Percentiles rank a stretch among this genome's conserved stretches.
Conservation (phyloP, 2,888 invertebrate genomes). For the Oeneis ivallda region DNA sequence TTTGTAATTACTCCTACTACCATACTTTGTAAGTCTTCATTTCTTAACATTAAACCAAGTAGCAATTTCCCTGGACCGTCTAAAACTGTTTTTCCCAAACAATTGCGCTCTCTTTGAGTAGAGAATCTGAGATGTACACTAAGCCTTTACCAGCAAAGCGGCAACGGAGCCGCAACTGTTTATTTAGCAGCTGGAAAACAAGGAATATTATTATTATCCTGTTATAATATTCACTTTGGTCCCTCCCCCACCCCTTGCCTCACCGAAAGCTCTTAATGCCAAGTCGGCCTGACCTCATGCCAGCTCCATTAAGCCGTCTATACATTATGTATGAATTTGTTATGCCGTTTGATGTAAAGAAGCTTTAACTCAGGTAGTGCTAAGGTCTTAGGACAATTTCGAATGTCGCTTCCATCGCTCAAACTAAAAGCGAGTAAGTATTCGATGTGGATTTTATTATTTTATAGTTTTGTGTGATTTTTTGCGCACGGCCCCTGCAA, state of each 20-base stretch:
- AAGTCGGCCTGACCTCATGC: constrained; percentile 78
- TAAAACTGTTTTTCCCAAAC: constrained; percentile 26
- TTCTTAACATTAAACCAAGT: constrained; percentile 1
- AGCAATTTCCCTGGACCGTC: constrained; percentile 6
- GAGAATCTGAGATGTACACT: constrained; percentile 38
- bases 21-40: not conserved
- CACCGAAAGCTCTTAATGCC: constrained; percentile 79
- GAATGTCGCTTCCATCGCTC: constrained; percentile 35
- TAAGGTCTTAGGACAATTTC: constrained; percentile 61
- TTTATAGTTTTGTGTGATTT: constrained; percentile 25
- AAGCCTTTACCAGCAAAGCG: constrained; percentile 38
- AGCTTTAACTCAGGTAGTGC: constrained; percentile 77
- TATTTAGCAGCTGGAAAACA: constrained; percentile 48
- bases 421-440: constrained; percentile 34
- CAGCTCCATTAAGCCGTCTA: constrained; percentile 80
- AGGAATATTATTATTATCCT: constrained; percentile 58
- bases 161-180: constrained; percentile 42
- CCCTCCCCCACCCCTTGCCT: constrained; percentile 56
- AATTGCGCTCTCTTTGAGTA: constrained; percentile 32
- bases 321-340: constrained; percentile 82
- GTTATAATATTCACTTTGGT: constrained; percentile 80
- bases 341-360: constrained; percentile 82
- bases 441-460: constrained; percentile 28
- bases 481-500: constrained; percentile 2
- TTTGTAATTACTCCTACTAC: not conserved